phyloP scores from a whole-genome alignment of 2,797 vertebrate genomes.

The Enteromius unitaeniatus region DNA sequence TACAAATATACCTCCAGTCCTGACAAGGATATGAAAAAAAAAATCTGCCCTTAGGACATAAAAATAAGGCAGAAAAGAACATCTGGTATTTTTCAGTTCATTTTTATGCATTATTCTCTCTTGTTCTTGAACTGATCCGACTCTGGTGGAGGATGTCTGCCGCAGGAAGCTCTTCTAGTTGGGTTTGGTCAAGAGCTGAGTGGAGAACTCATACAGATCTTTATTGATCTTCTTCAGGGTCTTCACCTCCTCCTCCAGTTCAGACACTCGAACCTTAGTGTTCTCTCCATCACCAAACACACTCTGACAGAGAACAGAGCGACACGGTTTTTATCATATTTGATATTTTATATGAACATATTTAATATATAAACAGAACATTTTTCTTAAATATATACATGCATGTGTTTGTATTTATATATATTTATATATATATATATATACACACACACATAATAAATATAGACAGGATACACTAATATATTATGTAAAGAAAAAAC shows the following conservation, averaged over 20 bases:
- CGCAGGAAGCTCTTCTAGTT: constrained; percentile 60
- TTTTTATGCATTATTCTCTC: constrained; percentile 8
- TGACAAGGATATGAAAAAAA: not conserved
- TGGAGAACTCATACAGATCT: constrained; percentile 93
- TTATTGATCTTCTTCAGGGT: constrained; percentile 95
- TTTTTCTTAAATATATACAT: too few species aligned
- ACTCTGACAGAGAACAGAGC: constrained; percentile 72
- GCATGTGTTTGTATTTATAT: too few species aligned
- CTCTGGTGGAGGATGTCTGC: not conserved
- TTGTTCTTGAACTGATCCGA: not conserved
- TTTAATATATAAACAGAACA: too few species aligned
- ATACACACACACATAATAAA: too few species aligned
- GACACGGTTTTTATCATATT: too few species aligned
- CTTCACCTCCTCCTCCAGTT: constrained; percentile 92
- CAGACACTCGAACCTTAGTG: constrained; percentile 86
- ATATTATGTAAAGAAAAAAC: too few species aligned
- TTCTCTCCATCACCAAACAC: constrained; percentile 90
- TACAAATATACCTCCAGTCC: not conserved
- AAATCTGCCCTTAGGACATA: not conserved
- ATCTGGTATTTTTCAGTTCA: constrained; percentile 9
- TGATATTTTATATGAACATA: too few species aligned
- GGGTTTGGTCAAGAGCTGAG: constrained; percentile 88
- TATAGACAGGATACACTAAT: too few species aligned
- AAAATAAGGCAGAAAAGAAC: not conserved
- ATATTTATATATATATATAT: too few species aligned